Base-by-base conservation (phyloP, 2,797 vertebrate species). In the Pachyuromys duprasi region DNA sequence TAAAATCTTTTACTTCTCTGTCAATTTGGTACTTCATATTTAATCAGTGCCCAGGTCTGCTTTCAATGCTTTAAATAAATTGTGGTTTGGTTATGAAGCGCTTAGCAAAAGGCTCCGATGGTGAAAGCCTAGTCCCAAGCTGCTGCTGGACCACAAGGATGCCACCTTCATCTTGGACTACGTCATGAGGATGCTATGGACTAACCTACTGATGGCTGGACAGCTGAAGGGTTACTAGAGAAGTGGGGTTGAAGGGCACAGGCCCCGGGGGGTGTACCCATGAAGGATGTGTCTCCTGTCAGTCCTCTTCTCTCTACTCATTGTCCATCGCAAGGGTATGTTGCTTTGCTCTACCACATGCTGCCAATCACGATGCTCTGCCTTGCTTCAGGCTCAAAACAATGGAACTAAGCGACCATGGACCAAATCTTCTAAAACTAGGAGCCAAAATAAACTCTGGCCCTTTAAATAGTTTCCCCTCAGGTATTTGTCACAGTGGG, bases 1-100 rank as follows among this genome's bases (percentile, higher is more conserved):
- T 63, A 65, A 74, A 95, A 80, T 60, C 45, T 28, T 75, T 80
- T 78, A 92, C 75, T 90, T 93, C 91, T 2, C 5, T 45, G 78
- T 62, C n/a, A 57, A 17, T 39, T 83, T 67, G 36, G 53, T 45
- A 15, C 70, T 53, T 72, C 45, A 45, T 12, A 45, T 42, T 92
- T 86, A 63, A 67, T 55, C 67, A 8, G 9, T 83, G 36, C 42
- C 17, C 45, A 87, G 53, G 57, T 79, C 31, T 91, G 31, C 86
- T 93, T 75, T 79, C 82, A 78, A 69, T 62, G 42, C 67, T 78
- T 89, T 28, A 5, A 49, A 92, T 2, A 60, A 17, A 65, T 11
- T 45, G 70, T 15, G 36, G 6, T 45, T 75, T 63, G 55, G 39
- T 17, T 60, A 33, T 74, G 53, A n/a, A 24, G 31, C 26, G 7